These are phyloP conservation scores for Xestia sexstrigata DNA, from an alignment of 2,888 invertebrate genomes.

Conservation along the genomic window DNA sequence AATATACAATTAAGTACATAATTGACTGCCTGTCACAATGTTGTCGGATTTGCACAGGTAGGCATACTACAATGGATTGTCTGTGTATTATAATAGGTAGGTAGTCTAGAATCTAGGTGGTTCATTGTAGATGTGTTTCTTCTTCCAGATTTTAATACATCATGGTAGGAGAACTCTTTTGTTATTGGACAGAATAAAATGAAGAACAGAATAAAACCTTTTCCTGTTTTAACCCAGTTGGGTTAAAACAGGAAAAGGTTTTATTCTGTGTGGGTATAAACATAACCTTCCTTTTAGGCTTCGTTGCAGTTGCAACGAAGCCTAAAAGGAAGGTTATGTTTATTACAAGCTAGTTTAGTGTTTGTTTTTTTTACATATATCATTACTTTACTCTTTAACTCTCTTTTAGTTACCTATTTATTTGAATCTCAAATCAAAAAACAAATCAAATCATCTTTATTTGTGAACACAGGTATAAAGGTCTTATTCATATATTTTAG, in stretches of 20 bases:
- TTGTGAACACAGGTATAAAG: no score
- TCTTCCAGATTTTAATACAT: neutral
- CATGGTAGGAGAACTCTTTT: neutral
- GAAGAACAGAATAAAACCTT: neutral
- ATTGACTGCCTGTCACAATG: neutral
- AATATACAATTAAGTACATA: slow-evolving; percentile 28
- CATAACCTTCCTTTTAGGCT: no score
- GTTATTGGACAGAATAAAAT: neutral
- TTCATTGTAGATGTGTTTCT: neutral
- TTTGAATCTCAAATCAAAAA: no score
- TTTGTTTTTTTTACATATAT: neutral
- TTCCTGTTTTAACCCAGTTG: neutral
- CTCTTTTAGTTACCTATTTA: neutral
- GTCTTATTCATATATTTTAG: no score
- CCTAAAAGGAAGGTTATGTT: neutral
- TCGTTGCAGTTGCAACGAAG: no score
- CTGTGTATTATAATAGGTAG: neutral
- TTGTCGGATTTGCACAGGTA: slow-evolving; percentile 16
- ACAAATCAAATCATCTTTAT: no score
- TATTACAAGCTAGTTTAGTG: neutral
- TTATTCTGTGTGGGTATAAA: no score
- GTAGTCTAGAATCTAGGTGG: neutral
- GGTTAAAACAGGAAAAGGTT: no score
- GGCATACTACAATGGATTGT: neutral
- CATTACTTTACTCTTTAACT: neutral